Base-by-base conservation (phyloP, 2,888 invertebrate species). In the Drosophila cognata region DNA sequence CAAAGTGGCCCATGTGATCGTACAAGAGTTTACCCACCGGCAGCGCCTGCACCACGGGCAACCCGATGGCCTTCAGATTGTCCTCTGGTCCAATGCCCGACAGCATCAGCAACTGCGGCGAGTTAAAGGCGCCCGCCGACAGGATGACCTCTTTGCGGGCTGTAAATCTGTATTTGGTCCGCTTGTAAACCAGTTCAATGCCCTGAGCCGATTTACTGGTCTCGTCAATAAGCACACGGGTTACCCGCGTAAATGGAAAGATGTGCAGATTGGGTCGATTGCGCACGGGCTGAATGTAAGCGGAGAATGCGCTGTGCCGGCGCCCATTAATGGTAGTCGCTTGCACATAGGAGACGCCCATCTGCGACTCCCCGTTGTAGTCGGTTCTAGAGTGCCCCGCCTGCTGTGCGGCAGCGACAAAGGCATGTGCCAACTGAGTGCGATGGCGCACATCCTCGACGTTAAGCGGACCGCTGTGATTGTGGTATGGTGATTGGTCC, bases 61-160 rank as follows among this genome's bases (percentile, higher is more conserved):
- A 94, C 0, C 94, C 94, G 5, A 94, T 91, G 5, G 94, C 92
- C 21, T 92, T 88, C 2, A 96, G 92, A 82, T 96, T 94, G 51
- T 94, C 91, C 69, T 88, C 93, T 0, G 95, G 95, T 4, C 95
- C 95, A 16, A 95, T 90, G 0, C 98, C 98, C 7, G 97, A 97
- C 7, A 99, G 92, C 97, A 98, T 97, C 13, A 99, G 94, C 4
- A 99, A 92, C 92, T 99, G 98, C 0, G 98, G 98, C 0, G 97
- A 96, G 86, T 97, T 97, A 75, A 99, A 96, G 2, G 98, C 95
- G 0, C 98, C 98, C 2, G 97, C 97, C n/a, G 97, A 96, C 21
- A 98, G 89, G 63, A 98, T 96, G 0, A 99, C 96, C 93, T 98
- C 98, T 90, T 96, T 96, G 74, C 94, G 94, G 0, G 96, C 96